Conservation (phyloP, 2,797 vertebrate species). For the Florisuga fusca region DNA sequence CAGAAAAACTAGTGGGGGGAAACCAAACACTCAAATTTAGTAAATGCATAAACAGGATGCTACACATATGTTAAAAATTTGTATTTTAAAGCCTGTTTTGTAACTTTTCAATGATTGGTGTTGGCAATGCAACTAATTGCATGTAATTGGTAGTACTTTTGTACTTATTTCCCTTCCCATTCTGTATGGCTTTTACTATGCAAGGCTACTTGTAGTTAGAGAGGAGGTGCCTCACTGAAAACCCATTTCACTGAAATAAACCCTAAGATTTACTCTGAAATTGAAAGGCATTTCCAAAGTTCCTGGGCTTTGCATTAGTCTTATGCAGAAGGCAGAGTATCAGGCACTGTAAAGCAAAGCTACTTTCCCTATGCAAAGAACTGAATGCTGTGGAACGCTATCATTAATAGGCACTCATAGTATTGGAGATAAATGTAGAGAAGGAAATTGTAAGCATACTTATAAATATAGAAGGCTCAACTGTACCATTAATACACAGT, state of each 20-base stretch:
- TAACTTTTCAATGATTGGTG: conserved; percentile 20
- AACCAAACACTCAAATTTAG: background rate
- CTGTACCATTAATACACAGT: background rate
- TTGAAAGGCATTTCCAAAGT: conserved; percentile 12
- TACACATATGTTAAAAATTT: background rate
- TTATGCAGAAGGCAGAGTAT: background rate
- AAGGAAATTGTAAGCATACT: background rate
- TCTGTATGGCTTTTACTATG: conserved; percentile 15
- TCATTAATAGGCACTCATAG: background rate
- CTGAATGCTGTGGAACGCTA: background rate
- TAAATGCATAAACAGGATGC: conserved; percentile 12
- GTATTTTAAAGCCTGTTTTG: conserved; percentile 42
- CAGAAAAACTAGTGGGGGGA: background rate
- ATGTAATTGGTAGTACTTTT: conserved; percentile 31
- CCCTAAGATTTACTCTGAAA: conserved; percentile 30
- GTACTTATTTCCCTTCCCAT: conserved; percentile 44
- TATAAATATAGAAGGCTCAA: conserved; percentile 1
- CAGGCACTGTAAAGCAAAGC: background rate
- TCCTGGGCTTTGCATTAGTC: background rate
- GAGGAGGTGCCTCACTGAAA: conserved; percentile 18
- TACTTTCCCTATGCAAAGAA: background rate
- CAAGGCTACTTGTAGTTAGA: conserved; percentile 24
- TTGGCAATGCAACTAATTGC: conserved; percentile 37
- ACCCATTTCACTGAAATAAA: conserved; percentile 25
- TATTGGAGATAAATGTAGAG: conserved; percentile 1